Evolutionary conservation across 2,888 invertebrate genomes (phyloP), one percentile per base, ranked within the genome.

Genomic region (Sthenelais limicola): DNA sequence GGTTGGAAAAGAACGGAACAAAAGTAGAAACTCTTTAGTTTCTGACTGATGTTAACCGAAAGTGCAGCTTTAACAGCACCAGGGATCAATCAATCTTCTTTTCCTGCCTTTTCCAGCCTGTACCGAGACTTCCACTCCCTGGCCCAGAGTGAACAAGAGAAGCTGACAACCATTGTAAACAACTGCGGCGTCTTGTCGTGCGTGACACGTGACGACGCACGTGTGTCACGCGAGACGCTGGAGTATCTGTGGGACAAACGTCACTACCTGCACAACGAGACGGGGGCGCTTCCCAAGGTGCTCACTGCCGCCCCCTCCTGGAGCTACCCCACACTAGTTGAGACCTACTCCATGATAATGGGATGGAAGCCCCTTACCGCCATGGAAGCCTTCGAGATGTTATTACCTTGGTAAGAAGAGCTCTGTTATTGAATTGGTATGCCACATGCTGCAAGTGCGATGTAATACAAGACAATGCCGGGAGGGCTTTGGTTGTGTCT

Each of bases 201-300:
- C n/a, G n/a, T n/a, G n/a, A n/a, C n/a, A n/a, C n/a, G n/a, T n/a
- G n/a, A n/a, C n/a, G n/a, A n/a, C n/a, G n/a, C n/a, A n/a, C n/a
- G n/a, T n/a, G n/a, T 24, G 21, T 62, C 62, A 18, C 83, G 85
- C 9, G 89, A 88, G 38, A 88, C 88, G 73, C 80, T 86, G 56
- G 88, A 80, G 87, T 92, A 96, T 67, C 90, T 98, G 82, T 98
- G 97, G 97, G 95, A 96, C 84, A 96, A 96, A 84, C 92, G 97
- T 1, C 93, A 96, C 86, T 96, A 96, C 87, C 89, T 98, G 68
- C 92, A 94, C 75, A 91, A 93, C 71, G 91, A 94, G 79, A 94
- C 97, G 0, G 92, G 93, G 82, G 96, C 96, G 0, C 68, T 68
- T 43, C 88, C 88, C 38, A 81, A 86, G 74, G 87, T 89, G 72